Base-by-base conservation (phyloP, 2,113 vertebrate genomes). In the Verasper variegatus region DNA sequence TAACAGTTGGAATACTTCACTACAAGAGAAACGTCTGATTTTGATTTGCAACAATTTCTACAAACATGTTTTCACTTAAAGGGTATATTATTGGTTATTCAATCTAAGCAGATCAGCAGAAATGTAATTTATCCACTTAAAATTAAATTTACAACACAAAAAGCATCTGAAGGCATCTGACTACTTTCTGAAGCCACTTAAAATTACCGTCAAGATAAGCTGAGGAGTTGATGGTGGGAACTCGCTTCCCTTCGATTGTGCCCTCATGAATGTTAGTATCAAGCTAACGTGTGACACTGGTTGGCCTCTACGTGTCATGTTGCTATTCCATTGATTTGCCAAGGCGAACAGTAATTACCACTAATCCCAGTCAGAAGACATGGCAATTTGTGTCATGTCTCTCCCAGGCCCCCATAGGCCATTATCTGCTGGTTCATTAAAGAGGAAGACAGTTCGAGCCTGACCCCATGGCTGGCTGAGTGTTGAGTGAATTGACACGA, bases 341-440 rank as follows among this genome's bases (percentile, higher is more conserved):
- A 65, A 60, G 66, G 77, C 83, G 62, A 88, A 75, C 80, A 84
- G 88, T 93, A 93, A 93, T 92, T 92, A 91, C 77, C 69, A 68
- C 86, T 91, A 92, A 93, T 92, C 90, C 91, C 71, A 88, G 91
- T 92, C 90, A 88, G 86, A 90, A 88, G 88, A 91, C 86, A 71
- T 79, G 76, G 88, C 85, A 80, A 86, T 92, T 89, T 91, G 89
- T 87, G 91, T 86, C 89, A 80, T 76, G 86, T 78, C 89, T 85
- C 74, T 86, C 81, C 68, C 26, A 52, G 82, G 82, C 65, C 82
- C 79, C 85, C 71, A 75, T 68, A 69, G 90, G 76, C 80, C 88
- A 87, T 92, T 89, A 89, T 89, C 79, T 86, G 71, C 68, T 64
- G 87, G 82, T 87, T 91, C 88, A 89, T 93, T 91, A 92, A 82